phyloP scores from a whole-genome alignment of 2,888 invertebrate genomes.

The Nomada flava region DNA sequence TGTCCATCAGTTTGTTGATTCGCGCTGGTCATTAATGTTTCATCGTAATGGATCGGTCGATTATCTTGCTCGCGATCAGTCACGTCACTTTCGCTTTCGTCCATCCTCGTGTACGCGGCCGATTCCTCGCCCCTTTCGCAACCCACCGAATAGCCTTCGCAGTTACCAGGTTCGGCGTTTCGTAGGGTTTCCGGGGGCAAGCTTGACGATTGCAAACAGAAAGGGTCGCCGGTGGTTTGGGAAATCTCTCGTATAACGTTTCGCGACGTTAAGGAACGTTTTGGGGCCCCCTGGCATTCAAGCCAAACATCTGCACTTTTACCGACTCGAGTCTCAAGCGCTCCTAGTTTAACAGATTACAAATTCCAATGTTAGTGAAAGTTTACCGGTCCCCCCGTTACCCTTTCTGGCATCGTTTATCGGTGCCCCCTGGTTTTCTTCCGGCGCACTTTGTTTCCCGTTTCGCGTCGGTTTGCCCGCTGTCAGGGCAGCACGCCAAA shows the following conservation, averaged over 20 bases:
- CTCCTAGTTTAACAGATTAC: too few relatives aligned
- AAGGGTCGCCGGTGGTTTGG: neutral
- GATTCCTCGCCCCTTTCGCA: neutral
- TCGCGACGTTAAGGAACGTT: neutral
- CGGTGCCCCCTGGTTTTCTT: conserved; percentile 24
- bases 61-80: conserved; percentile 42
- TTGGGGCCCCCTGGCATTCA: too few relatives aligned
- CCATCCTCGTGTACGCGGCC: neutral
- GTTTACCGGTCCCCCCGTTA: neutral
- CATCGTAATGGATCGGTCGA: conserved; percentile 68
- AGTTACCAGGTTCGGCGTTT: conserved; percentile 1
- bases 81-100: conserved; percentile 51
- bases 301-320: too few relatives aligned
- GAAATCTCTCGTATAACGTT: neutral
- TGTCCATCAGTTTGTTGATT: conserved; percentile 57
- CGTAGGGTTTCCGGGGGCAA: neutral
- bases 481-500: conserved; percentile 57
- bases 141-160: neutral
- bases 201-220: neutral
- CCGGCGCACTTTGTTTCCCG: conserved; percentile 45
- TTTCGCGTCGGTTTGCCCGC: conserved; percentile 33
- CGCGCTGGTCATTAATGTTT: conserved; percentile 66
- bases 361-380: neutral
- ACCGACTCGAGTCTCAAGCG: too few relatives aligned
- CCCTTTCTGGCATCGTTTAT: too few relatives aligned